These are phyloP conservation scores for honey bee (Apis mellifera) DNA, from an alignment of 1,140 invertebrate species.

Conservation along the genomic window DNA sequence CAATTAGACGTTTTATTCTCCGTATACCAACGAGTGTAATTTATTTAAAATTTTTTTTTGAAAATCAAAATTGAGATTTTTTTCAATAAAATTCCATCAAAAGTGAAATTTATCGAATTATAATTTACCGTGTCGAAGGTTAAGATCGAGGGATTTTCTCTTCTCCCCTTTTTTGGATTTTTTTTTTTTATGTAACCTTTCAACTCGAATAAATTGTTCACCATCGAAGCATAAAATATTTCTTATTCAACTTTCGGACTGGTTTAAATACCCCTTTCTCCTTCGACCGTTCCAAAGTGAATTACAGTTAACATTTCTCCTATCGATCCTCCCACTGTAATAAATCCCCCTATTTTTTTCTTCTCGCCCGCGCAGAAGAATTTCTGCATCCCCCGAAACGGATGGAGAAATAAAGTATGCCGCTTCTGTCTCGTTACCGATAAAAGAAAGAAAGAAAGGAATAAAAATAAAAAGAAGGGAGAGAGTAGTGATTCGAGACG, in stretches of 20 bases:
- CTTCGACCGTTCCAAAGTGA: neutral
- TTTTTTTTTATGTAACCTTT: neutral
- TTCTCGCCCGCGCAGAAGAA: neutral
- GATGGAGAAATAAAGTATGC: conserved; percentile 11
- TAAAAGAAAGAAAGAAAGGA: conserved; percentile 13
- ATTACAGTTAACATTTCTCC: conserved; percentile 29
- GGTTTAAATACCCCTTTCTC: conserved; percentile 4
- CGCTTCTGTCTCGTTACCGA: conserved; percentile 57
- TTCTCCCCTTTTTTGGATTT: neutral
- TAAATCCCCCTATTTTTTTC: conserved; percentile 20
- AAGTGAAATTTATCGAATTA: too few species aligned
- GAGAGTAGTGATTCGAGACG: conserved; percentile 10
- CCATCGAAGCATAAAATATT: neutral
- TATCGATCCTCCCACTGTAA: conserved; percentile 23
- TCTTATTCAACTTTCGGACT: neutral
- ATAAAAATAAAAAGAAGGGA: conserved; percentile 24
- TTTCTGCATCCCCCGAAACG: neutral
- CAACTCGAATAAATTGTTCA: conserved; percentile 1
- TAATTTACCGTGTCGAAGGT: too few species aligned
- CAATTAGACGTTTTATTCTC: neutral
- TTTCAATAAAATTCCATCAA: too few species aligned
- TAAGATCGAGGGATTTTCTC: too few species aligned
- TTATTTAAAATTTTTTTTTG: too few species aligned
- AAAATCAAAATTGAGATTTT: too few species aligned
- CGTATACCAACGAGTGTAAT: neutral